Conservation (phyloP, 2,113 vertebrate genomes). For the Cyrtonyx montezumae region DNA sequence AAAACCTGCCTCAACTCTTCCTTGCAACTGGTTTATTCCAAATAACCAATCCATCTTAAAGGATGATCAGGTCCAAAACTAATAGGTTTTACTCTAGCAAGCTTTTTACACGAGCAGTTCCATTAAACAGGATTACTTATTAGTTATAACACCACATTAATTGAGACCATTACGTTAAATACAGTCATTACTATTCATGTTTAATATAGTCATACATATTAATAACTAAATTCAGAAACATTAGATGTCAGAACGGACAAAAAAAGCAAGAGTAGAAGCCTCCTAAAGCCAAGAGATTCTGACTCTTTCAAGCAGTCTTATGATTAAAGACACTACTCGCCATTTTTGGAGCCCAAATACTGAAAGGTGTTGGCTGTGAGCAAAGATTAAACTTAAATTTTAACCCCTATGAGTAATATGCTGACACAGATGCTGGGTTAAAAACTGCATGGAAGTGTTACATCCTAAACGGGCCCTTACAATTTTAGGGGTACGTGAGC, state of each 20-base stretch:
- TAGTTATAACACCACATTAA: not conserved
- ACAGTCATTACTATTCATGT: not conserved
- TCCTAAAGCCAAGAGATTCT: not conserved
- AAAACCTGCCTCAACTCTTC: not conserved
- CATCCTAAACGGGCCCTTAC: rapidly evolving
- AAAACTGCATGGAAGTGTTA: not conserved
- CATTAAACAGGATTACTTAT: conserved; percentile 42
- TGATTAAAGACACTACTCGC: not conserved
- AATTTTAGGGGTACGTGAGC: not conserved
- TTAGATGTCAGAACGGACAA: not conserved
- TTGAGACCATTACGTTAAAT: not conserved
- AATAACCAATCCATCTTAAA: conserved; percentile 48
- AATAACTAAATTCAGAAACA: not conserved
- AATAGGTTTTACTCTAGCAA: conserved; percentile 24
- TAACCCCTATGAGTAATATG: not conserved
- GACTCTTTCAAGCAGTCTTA: not conserved
- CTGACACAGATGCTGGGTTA: not conserved
- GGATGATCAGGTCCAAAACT: conserved; percentile 35
- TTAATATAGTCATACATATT: not conserved
- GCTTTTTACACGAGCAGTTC: not conserved
- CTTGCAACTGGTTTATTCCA: conserved; percentile 23
- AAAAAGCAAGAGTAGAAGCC: not conserved
- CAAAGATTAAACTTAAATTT: not conserved
- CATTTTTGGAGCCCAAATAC: not conserved
- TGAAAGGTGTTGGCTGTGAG: not conserved